These are phyloP conservation scores for Tokudaia tokunoshimensis DNA, from an alignment of 2,797 vertebrate genomes.

Conservation along the genomic window DNA sequence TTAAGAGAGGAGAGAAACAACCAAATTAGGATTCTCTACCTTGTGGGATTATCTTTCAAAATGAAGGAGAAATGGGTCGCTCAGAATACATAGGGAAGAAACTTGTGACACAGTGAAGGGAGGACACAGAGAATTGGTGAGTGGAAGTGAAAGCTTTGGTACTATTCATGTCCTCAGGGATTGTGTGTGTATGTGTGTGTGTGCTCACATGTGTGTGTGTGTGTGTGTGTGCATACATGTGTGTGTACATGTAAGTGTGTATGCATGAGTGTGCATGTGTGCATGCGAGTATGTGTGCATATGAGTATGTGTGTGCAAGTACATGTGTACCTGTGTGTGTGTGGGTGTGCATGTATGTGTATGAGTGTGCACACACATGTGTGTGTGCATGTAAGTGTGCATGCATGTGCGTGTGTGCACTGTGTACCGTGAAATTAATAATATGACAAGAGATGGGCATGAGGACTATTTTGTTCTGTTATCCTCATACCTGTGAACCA, in stretches of 20 bases:
- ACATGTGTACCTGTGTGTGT: neutral
- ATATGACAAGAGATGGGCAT: neutral
- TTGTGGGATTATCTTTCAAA: neutral
- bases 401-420: neutral
- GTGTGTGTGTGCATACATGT: neutral
- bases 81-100: neutral
- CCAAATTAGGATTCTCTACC: neutral
- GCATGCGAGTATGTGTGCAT: too few species aligned
- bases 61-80: neutral
- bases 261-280: neutral
- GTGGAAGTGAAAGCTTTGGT: neutral
- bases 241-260: neutral
- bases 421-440: neutral
- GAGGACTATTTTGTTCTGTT: neutral
- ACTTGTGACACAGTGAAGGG: neutral
- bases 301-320: neutral
- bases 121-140: neutral
- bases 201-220: neutral
- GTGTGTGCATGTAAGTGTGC: too few species aligned
- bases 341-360: neutral
- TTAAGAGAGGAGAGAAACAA: neutral
- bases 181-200: neutral
- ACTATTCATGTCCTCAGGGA: neutral
- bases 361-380: too few species aligned
- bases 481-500: neutral